Percentiles rank a stretch among this genome's conserved stretches.
Conservation (phyloP, 1,140 invertebrate genomes). For the Maniola jurtina region DNA sequence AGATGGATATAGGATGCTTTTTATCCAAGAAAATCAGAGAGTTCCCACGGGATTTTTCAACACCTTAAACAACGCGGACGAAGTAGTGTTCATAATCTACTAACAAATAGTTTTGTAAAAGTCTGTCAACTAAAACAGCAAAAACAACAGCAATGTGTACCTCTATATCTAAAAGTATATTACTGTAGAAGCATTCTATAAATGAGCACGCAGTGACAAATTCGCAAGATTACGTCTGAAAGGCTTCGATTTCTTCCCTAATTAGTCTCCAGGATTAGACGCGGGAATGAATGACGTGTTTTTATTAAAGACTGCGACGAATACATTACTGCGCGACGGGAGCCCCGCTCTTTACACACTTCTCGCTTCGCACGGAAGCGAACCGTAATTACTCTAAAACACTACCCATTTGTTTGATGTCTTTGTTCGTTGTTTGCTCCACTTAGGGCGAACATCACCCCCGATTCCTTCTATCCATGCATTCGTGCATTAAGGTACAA, state of each 20-base stretch:
- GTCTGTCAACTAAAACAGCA: background rate
- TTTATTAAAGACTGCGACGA: constrained; percentile 47
- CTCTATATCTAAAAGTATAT: constrained; percentile 8
- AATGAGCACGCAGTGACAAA: constrained; percentile 13
- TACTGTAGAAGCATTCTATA: background rate
- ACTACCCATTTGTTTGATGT: constrained; percentile 78
- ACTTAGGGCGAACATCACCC: constrained; percentile 73
- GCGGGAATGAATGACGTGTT: constrained; percentile 37
- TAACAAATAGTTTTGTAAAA: no score
- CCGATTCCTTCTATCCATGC: constrained; percentile 66
- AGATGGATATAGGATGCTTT: no score
- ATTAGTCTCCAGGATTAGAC: constrained; percentile 40
- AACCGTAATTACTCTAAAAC: constrained; percentile 78
- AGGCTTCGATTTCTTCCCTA: constrained; percentile 32
- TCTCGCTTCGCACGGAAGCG: constrained; percentile 73
- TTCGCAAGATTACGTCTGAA: constrained; percentile 20
- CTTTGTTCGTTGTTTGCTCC: constrained; percentile 77
- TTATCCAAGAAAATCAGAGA: no score
- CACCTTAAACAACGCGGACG: no score
- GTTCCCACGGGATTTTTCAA: no score
- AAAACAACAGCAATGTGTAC: background rate
- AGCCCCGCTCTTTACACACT: constrained; percentile 58
- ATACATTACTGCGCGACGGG: constrained; percentile 58
- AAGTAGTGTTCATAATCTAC: no score
- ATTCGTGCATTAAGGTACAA: constrained; percentile 62